Percentiles rank a stretch among this genome's conserved stretches.
phyloP scores from a whole-genome alignment of 2,888 invertebrate genomes.

The Digitonthophagus gazella region DNA sequence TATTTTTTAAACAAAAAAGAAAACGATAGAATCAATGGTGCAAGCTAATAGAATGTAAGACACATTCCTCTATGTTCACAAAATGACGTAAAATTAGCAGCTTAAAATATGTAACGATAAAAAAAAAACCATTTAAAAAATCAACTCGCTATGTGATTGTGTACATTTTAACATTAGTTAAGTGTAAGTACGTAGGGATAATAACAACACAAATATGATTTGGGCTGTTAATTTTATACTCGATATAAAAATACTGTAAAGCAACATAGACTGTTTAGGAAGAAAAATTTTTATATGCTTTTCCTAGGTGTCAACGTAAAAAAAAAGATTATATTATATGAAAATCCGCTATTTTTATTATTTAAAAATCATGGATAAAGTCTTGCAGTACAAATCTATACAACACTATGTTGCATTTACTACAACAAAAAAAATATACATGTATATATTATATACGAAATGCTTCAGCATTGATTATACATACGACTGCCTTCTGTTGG shows the following conservation, averaged over 20 bases:
- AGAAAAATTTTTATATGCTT: slow-evolving; percentile 26
- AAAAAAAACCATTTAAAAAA: slow-evolving; percentile 23
- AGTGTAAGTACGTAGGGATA: slow-evolving; percentile 31
- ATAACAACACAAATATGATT: slow-evolving; percentile 8
- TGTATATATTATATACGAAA: slow-evolving; percentile 23
- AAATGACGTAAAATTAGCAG: slow-evolving; percentile 28
- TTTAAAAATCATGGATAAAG: slow-evolving; percentile 27
- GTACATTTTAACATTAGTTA: slow-evolving; percentile 35
- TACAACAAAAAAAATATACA: slow-evolving; percentile 22
- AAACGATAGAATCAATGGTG: slow-evolving; percentile 47
- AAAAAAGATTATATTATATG: neutral
- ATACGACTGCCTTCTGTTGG: slow-evolving; percentile 6
- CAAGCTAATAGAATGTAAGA: slow-evolving; percentile 42
- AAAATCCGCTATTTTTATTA: slow-evolving; percentile 26
- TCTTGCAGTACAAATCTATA: slow-evolving; percentile 29
- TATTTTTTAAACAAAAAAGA: slow-evolving; percentile 27
- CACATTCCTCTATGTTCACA: slow-evolving; percentile 45
- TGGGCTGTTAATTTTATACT: slow-evolving; percentile 24
- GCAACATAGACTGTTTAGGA: slow-evolving; percentile 30
- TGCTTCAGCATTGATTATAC: slow-evolving; percentile 33
- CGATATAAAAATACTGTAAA: slow-evolving; percentile 24
- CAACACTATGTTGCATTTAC: slow-evolving; percentile 31
- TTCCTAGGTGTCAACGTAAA: slow-evolving; percentile 26
- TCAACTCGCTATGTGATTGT: slow-evolving; percentile 33
- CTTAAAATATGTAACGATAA: slow-evolving; percentile 14